Percentiles rank a stretch among this genome's conserved stretches.
Evolutionary conservation across 2,888 invertebrate genomes (phyloP).

Genomic region (Dolomedes plantarius): DNA sequence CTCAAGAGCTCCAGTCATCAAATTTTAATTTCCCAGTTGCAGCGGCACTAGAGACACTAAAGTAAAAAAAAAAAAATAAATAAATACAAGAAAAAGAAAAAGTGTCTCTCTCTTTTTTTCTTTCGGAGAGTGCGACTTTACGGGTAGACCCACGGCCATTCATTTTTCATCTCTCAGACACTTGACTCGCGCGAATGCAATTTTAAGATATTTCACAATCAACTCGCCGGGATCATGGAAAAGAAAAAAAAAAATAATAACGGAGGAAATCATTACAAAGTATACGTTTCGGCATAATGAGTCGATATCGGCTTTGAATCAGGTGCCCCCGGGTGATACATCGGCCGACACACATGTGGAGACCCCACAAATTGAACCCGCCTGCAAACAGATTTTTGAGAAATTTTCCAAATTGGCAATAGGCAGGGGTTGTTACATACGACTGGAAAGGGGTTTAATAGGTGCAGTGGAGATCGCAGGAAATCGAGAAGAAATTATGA

Average conservation of each 20-base stretch:
- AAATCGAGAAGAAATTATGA: no score
- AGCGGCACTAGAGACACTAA: not conserved
- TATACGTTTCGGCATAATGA: not conserved
- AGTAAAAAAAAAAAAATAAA: not conserved
- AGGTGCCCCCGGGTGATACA: not conserved
- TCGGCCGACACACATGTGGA: no score
- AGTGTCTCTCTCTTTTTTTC: not conserved
- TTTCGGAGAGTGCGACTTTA: not conserved
- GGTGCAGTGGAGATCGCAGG: no score
- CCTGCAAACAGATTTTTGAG: no score
- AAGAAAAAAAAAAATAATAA: not conserved
- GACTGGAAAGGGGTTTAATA: no score
- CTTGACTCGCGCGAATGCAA: not conserved
- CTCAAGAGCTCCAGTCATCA: slow-evolving; percentile 38
- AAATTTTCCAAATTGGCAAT: no score
- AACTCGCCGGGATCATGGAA: not conserved
- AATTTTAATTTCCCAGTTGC: slow-evolving; percentile 64
- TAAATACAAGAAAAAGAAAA: not conserved
- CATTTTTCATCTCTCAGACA: slow-evolving; percentile 10
- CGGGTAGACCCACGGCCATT: not conserved
- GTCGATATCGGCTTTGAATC: not conserved
- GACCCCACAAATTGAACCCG: no score
- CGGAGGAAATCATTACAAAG: not conserved
- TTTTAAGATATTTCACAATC: not conserved
- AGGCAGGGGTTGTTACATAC: no score